A percentile compares a stretch with the other conserved stretches of the same genome.
Evolutionary conservation across 1,140 invertebrate species (phyloP).

Genomic region (Harlomillsia oculata): DNA sequence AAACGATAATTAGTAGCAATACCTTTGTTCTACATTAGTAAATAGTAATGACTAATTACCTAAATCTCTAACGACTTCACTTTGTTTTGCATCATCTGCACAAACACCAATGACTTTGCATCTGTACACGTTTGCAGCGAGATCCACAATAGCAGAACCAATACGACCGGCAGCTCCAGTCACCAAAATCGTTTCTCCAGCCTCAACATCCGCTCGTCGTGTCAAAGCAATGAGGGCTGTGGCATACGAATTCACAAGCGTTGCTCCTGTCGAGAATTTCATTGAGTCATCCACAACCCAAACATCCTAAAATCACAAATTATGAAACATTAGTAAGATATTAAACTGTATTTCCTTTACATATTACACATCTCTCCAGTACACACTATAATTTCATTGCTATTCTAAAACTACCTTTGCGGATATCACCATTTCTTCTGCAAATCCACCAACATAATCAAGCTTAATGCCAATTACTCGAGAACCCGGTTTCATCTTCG

Average conservation of each 20-base stretch:
- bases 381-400: slow-evolving; percentile 17
- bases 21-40: too few relatives aligned
- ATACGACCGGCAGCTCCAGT: slow-evolving; percentile 48
- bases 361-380: slow-evolving; percentile 3
- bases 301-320: slow-evolving; percentile 45
- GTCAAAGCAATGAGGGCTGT: slow-evolving; percentile 50
- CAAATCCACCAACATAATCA: slow-evolving; percentile 45
- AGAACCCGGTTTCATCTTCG: slow-evolving; percentile 38
- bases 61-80: too few relatives aligned
- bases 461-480: slow-evolving; percentile 47
- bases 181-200: slow-evolving; percentile 47
- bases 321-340: slow-evolving; percentile 35
- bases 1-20: too few relatives aligned
- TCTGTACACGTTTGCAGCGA: slow-evolving; percentile 50
- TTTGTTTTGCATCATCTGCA: slow-evolving; percentile 47
- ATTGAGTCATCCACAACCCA: slow-evolving; percentile 47
- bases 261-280: slow-evolving; percentile 43
- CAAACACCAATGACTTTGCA: slow-evolving; percentile 52
- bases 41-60: too few relatives aligned
- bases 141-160: slow-evolving; percentile 49
- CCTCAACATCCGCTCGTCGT: slow-evolving; percentile 45
- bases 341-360: not conserved
- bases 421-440: slow-evolving; percentile 46
- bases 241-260: slow-evolving; percentile 49
- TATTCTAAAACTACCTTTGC: slow-evolving; percentile 39